Conservation (phyloP, 2,888 invertebrate genomes). For the Scaeva pyrastri region DNA sequence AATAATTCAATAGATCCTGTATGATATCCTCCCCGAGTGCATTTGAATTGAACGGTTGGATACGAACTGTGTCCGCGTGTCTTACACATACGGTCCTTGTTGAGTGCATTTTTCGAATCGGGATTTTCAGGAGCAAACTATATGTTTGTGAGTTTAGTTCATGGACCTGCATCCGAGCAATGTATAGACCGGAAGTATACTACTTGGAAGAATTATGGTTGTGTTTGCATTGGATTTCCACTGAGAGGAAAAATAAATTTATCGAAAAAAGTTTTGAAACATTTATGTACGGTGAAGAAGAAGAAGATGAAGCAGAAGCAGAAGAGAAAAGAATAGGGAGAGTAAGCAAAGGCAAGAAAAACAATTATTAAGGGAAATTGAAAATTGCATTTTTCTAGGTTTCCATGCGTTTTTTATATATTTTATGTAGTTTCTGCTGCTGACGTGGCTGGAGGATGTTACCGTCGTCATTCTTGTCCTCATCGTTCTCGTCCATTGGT, state of each 20-base stretch:
- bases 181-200: slow-evolving; percentile 2
- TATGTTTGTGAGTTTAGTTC: background rate
- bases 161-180: background rate
- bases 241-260: slow-evolving; percentile 60
- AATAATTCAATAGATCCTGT: slow-evolving; percentile 51
- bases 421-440: slow-evolving; percentile 68
- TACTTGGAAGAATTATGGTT: slow-evolving; percentile 64
- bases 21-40: slow-evolving; percentile 31
- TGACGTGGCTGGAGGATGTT: slow-evolving; percentile 62
- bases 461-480: slow-evolving; percentile 37
- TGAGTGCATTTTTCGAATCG: slow-evolving; percentile 17
- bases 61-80: slow-evolving; percentile 35
- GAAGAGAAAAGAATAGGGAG: background rate
- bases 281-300: slow-evolving; percentile 13
- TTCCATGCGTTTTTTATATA: slow-evolving; percentile 36
- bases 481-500: slow-evolving; percentile 56
- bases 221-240: slow-evolving; percentile 72
- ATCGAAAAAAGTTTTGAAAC: slow-evolving; percentile 73
- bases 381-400: slow-evolving; percentile 67
- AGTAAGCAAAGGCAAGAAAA: slow-evolving; percentile 12
- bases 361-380: slow-evolving; percentile 69
- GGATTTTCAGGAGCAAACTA: slow-evolving; percentile 1
- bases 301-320: background rate
- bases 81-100: background rate
- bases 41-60: slow-evolving; percentile 50